Base-by-base conservation (phyloP, 1,140 invertebrate genomes). In the Batillaria attramentaria region DNA sequence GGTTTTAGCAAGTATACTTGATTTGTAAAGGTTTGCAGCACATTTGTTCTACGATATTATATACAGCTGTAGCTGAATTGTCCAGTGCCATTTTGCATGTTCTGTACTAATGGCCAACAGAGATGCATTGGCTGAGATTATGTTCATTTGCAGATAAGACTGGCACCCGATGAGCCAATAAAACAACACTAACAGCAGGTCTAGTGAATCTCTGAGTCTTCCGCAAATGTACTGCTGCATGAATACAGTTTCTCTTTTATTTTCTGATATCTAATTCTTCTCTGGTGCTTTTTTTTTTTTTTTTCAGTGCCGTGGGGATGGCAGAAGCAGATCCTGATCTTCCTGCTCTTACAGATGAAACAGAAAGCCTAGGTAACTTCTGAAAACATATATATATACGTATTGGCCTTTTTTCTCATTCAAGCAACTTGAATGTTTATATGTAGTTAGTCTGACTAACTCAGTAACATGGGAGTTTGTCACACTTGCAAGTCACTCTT, bases 361-460 rank as follows among this genome's bases (percentile, higher is more conserved):
- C 18, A 42, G 68, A 70, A 42, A 20, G 68, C 16, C 68, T 18
- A 42, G 68, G 68, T 70, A 42, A 70, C n/a, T n/a, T n/a, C n/a
- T n/a, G n/a, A n/a, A n/a, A n/a, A n/a, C n/a, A n/a, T n/a, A n/a
- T n/a, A n/a, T n/a, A n/a, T n/a, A n/a, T n/a, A n/a, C n/a, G n/a
- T n/a, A n/a, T n/a, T n/a, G n/a, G n/a, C n/a, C n/a, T n/a, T n/a
- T n/a, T n/a, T n/a, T n/a, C n/a, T n/a, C n/a, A n/a, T n/a, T n/a
- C n/a, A n/a, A n/a, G n/a, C n/a, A n/a, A n/a, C n/a, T n/a, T n/a
- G n/a, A n/a, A n/a, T n/a, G n/a, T n/a, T n/a, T n/a, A n/a, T n/a
- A n/a, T n/a, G n/a, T n/a, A n/a, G n/a, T n/a, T n/a, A n/a, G n/a
- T n/a, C n/a, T n/a, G n/a, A n/a, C n/a, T n/a, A n/a, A n/a, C n/a